Conservation (phyloP, 2,113 vertebrate genomes). For the Amphiprion percula region DNA sequence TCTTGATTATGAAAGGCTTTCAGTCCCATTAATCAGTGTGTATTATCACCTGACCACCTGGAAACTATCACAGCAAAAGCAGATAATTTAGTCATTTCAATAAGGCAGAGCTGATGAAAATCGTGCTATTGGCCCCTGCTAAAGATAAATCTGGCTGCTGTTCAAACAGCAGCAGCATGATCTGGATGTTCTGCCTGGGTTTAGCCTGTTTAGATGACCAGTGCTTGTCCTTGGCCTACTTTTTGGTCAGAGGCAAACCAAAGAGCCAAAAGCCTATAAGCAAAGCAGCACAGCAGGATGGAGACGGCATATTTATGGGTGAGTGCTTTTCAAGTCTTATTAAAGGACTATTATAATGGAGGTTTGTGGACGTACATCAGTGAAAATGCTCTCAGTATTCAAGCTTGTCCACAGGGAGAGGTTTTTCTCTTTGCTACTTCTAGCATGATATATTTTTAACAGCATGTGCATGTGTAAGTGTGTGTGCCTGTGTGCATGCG, state of each 20-base stretch:
- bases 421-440: constrained; percentile 60
- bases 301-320: constrained; percentile 72
- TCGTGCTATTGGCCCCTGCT: constrained; percentile 32
- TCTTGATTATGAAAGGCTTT: constrained; percentile 13
- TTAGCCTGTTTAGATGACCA: constrained; percentile 75
- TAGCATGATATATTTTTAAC: constrained; percentile 68
- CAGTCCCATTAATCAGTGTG: no score
- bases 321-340: constrained; percentile 66
- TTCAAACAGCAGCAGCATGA: constrained; percentile 62
- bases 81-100: background rate
- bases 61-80: background rate
- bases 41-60: background rate
- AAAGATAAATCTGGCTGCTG: constrained; percentile 50
- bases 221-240: constrained; percentile 81
- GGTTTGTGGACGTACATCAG: constrained; percentile 40
- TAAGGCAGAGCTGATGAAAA: constrained; percentile 33
- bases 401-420: constrained; percentile 48
- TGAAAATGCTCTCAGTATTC: constrained; percentile 43
- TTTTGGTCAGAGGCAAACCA: constrained; percentile 62
- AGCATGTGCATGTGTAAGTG: constrained; percentile 55
- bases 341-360: constrained; percentile 41
- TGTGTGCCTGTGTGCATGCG: constrained; percentile 48
- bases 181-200: constrained; percentile 58
- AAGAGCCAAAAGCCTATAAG: constrained; percentile 60
- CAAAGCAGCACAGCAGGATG: constrained; percentile 67